These are phyloP conservation scores for Penaeus indicus DNA, from an alignment of 1,140 invertebrate species.

Conservation along the genomic window DNA sequence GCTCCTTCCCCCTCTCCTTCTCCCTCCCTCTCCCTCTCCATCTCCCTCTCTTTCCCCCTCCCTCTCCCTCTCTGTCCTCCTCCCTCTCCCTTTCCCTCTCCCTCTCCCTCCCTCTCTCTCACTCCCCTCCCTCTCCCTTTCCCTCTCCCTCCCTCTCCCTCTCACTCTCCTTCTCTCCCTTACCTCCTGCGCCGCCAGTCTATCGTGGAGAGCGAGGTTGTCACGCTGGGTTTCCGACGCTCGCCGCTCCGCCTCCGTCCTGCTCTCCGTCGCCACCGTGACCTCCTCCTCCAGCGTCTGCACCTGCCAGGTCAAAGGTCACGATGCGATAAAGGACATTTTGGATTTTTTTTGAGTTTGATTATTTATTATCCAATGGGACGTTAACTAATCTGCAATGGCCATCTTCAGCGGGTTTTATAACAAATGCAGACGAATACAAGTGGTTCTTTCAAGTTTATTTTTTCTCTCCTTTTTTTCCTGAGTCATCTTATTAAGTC, in stretches of 20 bases:
- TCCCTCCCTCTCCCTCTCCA: too few relatives aligned
- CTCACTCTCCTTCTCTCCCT: background rate
- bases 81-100: background rate
- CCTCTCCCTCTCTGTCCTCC: background rate
- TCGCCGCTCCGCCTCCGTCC: slow-evolving; percentile 35
- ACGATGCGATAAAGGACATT: background rate
- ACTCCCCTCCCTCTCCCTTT: background rate
- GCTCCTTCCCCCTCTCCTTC: too few relatives aligned
- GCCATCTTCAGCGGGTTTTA: too few relatives aligned
- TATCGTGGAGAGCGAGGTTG: slow-evolving; percentile 27
- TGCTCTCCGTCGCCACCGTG: slow-evolving; percentile 18
- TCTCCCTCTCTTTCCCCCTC: too few relatives aligned
- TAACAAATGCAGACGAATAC: too few relatives aligned
- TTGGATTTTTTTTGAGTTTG: background rate
- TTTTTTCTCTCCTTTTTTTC: too few relatives aligned
- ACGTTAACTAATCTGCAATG: background rate
- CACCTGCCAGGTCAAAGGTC: slow-evolving; percentile 5
- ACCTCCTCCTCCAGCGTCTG: slow-evolving; percentile 47
- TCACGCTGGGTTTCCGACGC: slow-evolving; percentile 29
- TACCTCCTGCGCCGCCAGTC: slow-evolving; percentile 38
- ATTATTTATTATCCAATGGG: too few relatives aligned
- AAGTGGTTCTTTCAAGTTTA: too few relatives aligned
- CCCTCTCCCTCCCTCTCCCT: background rate
- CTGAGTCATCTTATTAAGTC: too few relatives aligned
- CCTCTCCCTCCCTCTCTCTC: background rate